These are phyloP conservation scores for Xyrichtys novacula DNA, from an alignment of 2,797 vertebrate genomes.

Conservation along the genomic window DNA sequence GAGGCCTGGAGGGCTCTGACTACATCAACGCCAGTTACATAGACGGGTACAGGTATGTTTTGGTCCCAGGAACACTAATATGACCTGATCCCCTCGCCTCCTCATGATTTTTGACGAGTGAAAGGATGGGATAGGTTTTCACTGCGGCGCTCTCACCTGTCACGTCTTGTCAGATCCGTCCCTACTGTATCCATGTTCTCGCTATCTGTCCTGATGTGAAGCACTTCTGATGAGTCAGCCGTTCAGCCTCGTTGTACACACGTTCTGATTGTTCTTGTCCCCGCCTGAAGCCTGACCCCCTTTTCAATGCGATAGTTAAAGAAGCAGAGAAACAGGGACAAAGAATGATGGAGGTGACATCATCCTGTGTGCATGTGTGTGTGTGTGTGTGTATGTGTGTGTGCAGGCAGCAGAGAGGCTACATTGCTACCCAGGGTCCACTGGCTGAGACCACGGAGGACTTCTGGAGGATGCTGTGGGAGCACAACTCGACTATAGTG, in stretches of 20 bases:
- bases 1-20: slow-evolving; percentile 96
- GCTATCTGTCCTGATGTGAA: slow-evolving; percentile 40
- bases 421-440: slow-evolving; percentile 96
- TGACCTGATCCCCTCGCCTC: slow-evolving; percentile 61
- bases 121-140: slow-evolving; percentile 70
- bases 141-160: slow-evolving; percentile 63
- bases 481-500: slow-evolving; percentile 98
- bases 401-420: slow-evolving; percentile 94
- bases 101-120: slow-evolving; percentile 63
- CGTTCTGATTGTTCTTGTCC: slow-evolving; percentile 65
- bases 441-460: slow-evolving; percentile 98
- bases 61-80: slow-evolving; percentile 49
- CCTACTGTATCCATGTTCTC: slow-evolving; percentile 50
- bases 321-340: slow-evolving; percentile 35
- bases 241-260: slow-evolving; percentile 53
- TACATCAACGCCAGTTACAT: slow-evolving; percentile 98
- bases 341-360: slow-evolving; percentile 29
- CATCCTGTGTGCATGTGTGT: slow-evolving; percentile 32
- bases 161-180: slow-evolving; percentile 71
- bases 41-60: slow-evolving; percentile 92
- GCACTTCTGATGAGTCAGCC: slow-evolving; percentile 71
- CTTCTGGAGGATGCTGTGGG: slow-evolving; percentile 99
- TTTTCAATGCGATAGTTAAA: slow-evolving; percentile 59
- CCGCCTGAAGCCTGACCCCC: slow-evolving; percentile 62
- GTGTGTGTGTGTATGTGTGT: slow-evolving; percentile 51